phyloP scores from a whole-genome alignment of 2,888 invertebrate species.

The Pyrrhia umbra region DNA sequence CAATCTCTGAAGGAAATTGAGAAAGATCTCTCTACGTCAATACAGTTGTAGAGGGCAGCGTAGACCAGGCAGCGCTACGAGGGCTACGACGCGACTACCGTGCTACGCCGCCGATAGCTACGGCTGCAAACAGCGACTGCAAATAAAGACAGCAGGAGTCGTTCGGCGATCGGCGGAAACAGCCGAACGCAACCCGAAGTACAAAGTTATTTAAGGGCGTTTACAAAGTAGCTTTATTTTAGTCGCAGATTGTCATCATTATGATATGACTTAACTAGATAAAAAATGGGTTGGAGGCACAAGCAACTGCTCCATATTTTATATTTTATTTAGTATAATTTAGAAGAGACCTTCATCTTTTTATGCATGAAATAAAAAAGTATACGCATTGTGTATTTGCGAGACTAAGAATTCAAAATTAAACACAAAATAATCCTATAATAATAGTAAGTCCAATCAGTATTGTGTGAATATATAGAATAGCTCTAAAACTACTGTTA shows the following conservation, averaged over 20 bases:
- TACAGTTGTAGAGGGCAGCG: conserved; percentile 61
- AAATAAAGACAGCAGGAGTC: conserved; percentile 75
- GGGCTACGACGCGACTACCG: conserved; percentile 83
- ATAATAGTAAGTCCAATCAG: no score
- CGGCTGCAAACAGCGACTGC: conserved; percentile 70
- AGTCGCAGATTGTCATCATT: conserved; percentile 62
- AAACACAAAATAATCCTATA: no score
- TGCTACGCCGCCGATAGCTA: conserved; percentile 77
- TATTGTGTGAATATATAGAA: no score
- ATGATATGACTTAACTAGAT: conserved; percentile 56
- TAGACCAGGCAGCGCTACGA: conserved; percentile 72
- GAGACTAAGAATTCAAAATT: neutral
- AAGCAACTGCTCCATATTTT: conserved; percentile 10
- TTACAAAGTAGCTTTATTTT: conserved; percentile 66
- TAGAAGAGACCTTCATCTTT: conserved; percentile 1
- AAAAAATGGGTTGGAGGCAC: conserved; percentile 51
- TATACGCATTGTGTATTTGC: conserved; percentile 13
- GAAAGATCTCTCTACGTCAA: conserved; percentile 59
- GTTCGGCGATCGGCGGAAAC: conserved; percentile 77
- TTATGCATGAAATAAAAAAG: conserved; percentile 2
- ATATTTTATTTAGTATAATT: conserved; percentile 17
- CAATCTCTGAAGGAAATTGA: conserved; percentile 54
- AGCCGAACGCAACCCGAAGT: conserved; percentile 69
- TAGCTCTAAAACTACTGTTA: neutral
- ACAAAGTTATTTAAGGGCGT: conserved; percentile 77